phyloP scores from a whole-genome alignment of 2,113 vertebrate species.

The Hemichromis elongatus region DNA sequence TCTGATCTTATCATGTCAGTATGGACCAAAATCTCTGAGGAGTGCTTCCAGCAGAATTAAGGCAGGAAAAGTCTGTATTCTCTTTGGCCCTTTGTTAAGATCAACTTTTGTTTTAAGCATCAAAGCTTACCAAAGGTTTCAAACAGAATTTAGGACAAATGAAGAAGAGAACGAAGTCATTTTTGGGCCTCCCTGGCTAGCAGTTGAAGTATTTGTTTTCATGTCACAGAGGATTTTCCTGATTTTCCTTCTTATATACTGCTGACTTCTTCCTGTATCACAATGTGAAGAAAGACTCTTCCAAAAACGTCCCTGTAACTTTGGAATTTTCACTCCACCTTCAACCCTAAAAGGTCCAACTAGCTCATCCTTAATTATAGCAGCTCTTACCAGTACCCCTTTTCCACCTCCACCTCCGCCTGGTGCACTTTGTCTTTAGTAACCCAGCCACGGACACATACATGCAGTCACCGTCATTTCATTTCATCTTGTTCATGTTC shows the following conservation, averaged over 20 bases:
- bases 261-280: background rate
- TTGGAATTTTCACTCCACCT: background rate
- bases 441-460: background rate
- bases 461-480: background rate
- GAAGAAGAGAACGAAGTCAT: background rate
- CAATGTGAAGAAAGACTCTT: background rate
- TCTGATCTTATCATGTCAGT: background rate
- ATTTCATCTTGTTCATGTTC: background rate
- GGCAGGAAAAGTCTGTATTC: background rate
- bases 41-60: background rate
- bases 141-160: background rate
- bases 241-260: background rate
- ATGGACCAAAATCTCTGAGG: background rate
- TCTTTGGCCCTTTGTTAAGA: background rate
- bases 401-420: background rate
- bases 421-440: background rate
- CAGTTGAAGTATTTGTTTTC: background rate
- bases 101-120: background rate
- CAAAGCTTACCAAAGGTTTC: background rate
- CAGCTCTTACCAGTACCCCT: background rate
- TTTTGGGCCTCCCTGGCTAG: background rate
- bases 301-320: background rate
- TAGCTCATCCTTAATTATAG: background rate
- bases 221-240: background rate
- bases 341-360: background rate